Conservation (phyloP, 2,888 invertebrate species). For the Lingula anatina region DNA sequence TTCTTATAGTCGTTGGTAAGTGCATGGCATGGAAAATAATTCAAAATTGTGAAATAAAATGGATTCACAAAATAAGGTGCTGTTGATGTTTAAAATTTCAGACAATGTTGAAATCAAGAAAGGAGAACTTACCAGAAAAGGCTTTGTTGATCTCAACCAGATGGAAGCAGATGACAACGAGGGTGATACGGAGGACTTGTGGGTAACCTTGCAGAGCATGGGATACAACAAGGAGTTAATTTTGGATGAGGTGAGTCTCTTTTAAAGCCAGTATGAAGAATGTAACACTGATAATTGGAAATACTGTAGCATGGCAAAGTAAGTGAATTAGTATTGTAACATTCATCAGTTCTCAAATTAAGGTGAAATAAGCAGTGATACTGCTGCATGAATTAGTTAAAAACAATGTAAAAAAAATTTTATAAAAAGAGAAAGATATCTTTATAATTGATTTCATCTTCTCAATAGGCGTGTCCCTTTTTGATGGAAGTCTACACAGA, state of each 20-base stretch:
- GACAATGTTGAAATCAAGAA: conserved; percentile 42
- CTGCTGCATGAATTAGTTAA: no score
- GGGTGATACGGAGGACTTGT: conserved; percentile 51
- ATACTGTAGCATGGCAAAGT: background rate
- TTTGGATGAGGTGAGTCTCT: conserved; percentile 41
- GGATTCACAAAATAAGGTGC: background rate
- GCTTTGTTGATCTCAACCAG: conserved; percentile 53
- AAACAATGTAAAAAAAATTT: no score
- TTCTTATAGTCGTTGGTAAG: background rate
- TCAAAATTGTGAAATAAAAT: background rate
- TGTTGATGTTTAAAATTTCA: conserved; percentile 12
- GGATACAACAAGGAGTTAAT: conserved; percentile 49
- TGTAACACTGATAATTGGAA: background rate
- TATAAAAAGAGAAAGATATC: no score
- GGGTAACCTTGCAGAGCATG: conserved; percentile 51
- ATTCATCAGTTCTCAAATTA: background rate
- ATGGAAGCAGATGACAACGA: conserved; percentile 54
- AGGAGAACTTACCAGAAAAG: conserved; percentile 51
- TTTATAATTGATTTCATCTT: no score
- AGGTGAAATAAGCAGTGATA: background rate
- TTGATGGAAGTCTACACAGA: conserved; percentile 37
- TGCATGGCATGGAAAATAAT: background rate
- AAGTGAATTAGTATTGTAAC: no score
- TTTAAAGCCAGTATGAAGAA: background rate
- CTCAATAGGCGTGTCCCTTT: conserved; percentile 40